Base-by-base conservation (phyloP, 2,113 vertebrate species). In the Pterocles gutturalis region DNA sequence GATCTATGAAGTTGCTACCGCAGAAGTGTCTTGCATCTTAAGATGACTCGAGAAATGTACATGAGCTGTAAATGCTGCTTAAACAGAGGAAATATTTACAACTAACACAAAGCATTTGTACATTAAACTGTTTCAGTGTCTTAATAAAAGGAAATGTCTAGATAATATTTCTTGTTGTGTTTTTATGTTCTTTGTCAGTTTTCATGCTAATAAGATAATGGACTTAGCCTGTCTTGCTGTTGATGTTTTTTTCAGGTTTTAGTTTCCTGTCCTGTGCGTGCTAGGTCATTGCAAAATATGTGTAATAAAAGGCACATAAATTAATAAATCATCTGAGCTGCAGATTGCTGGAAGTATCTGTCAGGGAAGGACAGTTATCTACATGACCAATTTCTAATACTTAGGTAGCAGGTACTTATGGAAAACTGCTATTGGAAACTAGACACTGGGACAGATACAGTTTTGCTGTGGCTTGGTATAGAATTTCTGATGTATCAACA, bases 71-170 rank as follows among this genome's bases (percentile, higher is more conserved):
- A 96, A 93, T 95, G 66, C 60, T 90, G 36, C 51, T 94, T 76
- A 81, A 96, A 80, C 43, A 80, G 84, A 85, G 60, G 38, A 92
- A 70, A 77, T 94, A 92, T 65, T 93, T 91, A 73, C 36, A 83
- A 75, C 67, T 86, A 94, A 84, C 72, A 82, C 67, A 87, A 83
- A 94, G 62, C 28, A 67, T 88, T 96, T 96, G 86, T 88, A 69
- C 53, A n/a, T 93, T 91, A 64, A 93, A 84, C 28, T 70, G 7
- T 79, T 96, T 86, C 58, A 48, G 25, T 83, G 51, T 87, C 78
- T 76, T 80, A 96, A 82, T 96, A 97, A 96, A 97, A 88, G 33
- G 45, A 87, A 82, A 28, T 58, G 17, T 84, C 79, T 95, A 89
- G 80, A 61, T 75, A 96, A 51, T 13, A 20, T 82, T 81, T 83